Base-by-base conservation (phyloP, 2,113 vertebrate species). In the Lanius collurio region DNA sequence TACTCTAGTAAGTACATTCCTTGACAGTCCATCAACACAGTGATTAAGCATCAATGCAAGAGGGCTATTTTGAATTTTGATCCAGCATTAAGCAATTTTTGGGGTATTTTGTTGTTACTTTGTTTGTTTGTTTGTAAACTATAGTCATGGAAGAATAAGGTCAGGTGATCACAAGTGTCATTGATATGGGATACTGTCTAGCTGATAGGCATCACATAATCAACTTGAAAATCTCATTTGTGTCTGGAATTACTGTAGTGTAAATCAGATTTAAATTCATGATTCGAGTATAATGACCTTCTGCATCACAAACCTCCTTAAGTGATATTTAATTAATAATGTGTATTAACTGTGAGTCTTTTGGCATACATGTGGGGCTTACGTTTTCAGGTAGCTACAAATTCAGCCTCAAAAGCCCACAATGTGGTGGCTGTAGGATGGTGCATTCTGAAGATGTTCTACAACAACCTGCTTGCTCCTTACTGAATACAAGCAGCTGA, bases 221-320 rank as follows among this genome's bases (percentile, higher is more conserved):
- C 75, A 74, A 71, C 56, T 78, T 3, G 3, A 76, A 94, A 94
- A 94, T 86, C 76, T 88, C 60, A 78, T 78, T 83, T 95, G 44
- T 33, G 47, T 57, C 75, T 92, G 55, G 76, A 88, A 90, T 88
- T 88, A 67, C 55, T 89, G 74, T 60, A 57, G 47, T 60, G 24
- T 71, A 84, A 94, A 91, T 94, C 86, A 91, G 77, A 69, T 91
- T 78, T 90, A 82, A 92, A 65, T 87, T 85, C 41, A 41, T 57
- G 37, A 69, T 83, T 93, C 60, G 69, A 73, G 30, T 89, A 20
- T 82, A 87, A 84, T 82, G 69, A 70, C 62, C 70, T 83, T n/a
- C n/a, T 87, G 44, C 52, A 69, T 83, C 60, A 41, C 42, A 76
- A 81, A 23, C 30, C 52, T 95, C 75, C 73, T 77, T 24, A 42